Evolutionary conservation across 2,113 vertebrate species (phyloP).

Genomic region (Gila orcuttii): DNA sequence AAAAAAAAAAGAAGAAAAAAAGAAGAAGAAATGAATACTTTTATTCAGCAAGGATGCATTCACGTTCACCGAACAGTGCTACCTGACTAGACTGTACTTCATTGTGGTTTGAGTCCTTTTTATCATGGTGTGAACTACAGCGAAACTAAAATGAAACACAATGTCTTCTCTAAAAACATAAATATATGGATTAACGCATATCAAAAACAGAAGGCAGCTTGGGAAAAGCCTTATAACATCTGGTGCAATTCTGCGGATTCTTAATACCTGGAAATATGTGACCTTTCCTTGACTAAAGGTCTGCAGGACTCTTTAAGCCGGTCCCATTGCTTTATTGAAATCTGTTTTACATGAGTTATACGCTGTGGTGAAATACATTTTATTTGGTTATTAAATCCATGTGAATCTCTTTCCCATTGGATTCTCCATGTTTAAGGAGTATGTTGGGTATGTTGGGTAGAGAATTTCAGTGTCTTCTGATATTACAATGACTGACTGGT

Average conservation of each 20-base stretch:
- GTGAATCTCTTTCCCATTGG: constrained; percentile 11
- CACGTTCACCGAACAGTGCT: too few species aligned
- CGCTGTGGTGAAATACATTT: not conserved
- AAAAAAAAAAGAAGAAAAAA: too few species aligned
- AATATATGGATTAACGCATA: constrained; percentile 14
- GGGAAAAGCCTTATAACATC: constrained; percentile 41
- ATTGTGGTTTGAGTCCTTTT: not conserved
- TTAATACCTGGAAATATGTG: constrained; percentile 36
- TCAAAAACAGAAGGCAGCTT: constrained; percentile 24
- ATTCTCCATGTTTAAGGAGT: not conserved
- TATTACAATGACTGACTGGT: not conserved
- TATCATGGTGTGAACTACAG: not conserved
- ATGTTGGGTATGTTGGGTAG: not conserved
- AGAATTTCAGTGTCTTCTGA: not conserved
- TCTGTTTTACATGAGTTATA: constrained; percentile 23
- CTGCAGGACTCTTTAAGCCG: not conserved
- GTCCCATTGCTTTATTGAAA: not conserved
- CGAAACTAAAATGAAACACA: not conserved
- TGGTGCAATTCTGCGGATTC: constrained; percentile 42
- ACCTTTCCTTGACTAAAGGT: constrained; percentile 21
- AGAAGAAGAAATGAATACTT: not conserved
- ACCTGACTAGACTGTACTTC: not conserved
- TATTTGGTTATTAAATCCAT: not conserved
- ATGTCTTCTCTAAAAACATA: constrained; percentile 11
- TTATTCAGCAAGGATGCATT: not conserved